Conservation (phyloP, 2,888 invertebrate species). For the Eupithecia inturbata region DNA sequence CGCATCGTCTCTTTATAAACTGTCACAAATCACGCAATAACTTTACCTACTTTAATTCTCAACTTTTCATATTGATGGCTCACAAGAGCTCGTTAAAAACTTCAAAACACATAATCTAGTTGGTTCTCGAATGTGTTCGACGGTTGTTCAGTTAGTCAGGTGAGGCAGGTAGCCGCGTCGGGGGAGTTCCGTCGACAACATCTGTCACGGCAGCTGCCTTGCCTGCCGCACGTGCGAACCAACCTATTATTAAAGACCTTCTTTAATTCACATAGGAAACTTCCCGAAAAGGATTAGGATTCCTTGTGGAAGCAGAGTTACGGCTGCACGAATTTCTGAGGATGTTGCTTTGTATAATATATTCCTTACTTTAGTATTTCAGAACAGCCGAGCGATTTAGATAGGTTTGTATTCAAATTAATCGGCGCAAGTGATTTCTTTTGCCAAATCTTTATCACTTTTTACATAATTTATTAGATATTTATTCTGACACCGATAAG, state of each 20-base stretch:
- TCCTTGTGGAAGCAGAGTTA: conserved; percentile 13
- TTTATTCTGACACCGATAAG: conserved; percentile 28
- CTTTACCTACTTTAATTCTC: not conserved
- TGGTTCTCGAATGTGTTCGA: conserved; percentile 27
- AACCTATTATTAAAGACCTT: conserved; percentile 77
- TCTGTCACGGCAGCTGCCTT: conserved; percentile 80
- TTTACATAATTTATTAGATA: not conserved
- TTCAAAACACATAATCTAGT: conserved; percentile 8
- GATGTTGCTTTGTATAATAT: too few species aligned
- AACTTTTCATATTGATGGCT: not conserved
- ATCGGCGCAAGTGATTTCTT: not conserved
- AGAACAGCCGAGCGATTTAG: too few species aligned
- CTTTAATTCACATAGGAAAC: conserved; percentile 65
- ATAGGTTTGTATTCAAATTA: too few species aligned
- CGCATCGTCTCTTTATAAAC: too few species aligned
- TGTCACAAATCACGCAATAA: not conserved
- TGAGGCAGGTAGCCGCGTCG: conserved; percentile 63
- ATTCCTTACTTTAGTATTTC: too few species aligned
- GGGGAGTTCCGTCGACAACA: conserved; percentile 72
- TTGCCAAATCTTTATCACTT: not conserved
- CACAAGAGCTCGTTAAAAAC: not conserved
- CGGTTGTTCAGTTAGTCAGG: conserved; percentile 57
- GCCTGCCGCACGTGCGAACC: conserved; percentile 75
- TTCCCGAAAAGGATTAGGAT: conserved; percentile 47
- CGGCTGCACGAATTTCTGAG: not conserved